Evolutionary conservation across 2,797 vertebrate genomes (phyloP).

Genomic region (Poecilia picta): DNA sequence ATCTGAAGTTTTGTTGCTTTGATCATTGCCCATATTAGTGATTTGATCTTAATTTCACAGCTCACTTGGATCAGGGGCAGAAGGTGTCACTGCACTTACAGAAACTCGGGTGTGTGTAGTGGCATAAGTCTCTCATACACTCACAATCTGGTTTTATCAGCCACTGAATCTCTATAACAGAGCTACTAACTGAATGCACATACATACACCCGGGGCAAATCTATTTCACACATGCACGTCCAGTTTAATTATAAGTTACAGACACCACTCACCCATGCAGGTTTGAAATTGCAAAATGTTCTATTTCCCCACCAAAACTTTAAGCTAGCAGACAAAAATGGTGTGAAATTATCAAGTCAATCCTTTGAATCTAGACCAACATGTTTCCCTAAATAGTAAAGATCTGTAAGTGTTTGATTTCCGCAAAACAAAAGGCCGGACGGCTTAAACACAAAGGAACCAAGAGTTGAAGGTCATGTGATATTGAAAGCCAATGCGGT

Average conservation of each 20-base stretch:
- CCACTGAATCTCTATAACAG: conserved; percentile 69
- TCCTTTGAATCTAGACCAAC: conserved; percentile 9
- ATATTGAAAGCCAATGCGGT: conserved; percentile 73
- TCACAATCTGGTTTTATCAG: conserved; percentile 76
- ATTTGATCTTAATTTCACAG: conserved; percentile 80
- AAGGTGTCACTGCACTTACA: conserved; percentile 63
- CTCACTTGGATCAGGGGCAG: conserved; percentile 70
- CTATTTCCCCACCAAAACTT: conserved; percentile 2
- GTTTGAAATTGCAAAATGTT: conserved; percentile 17
- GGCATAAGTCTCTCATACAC: conserved; percentile 70
- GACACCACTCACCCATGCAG: conserved; percentile 10
- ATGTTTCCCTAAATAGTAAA: conserved; percentile 25
- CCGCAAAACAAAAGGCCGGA: conserved; percentile 22
- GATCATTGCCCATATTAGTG: conserved; percentile 60
- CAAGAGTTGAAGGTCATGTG: conserved; percentile 76
- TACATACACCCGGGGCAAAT: conserved; percentile 38
- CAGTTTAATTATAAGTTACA: conserved; percentile 41
- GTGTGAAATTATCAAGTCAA: neutral
- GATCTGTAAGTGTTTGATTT: conserved; percentile 28
- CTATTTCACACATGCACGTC: conserved; percentile 55
- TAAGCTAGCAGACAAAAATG: conserved; percentile 29
- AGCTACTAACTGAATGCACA: conserved; percentile 39
- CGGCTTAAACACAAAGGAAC: conserved; percentile 40
- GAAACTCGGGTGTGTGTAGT: conserved; percentile 66
- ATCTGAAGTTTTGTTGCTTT: conserved; percentile 49